Conservation (phyloP, 2,888 invertebrate genomes). For the Microctonus aethiopoides region DNA sequence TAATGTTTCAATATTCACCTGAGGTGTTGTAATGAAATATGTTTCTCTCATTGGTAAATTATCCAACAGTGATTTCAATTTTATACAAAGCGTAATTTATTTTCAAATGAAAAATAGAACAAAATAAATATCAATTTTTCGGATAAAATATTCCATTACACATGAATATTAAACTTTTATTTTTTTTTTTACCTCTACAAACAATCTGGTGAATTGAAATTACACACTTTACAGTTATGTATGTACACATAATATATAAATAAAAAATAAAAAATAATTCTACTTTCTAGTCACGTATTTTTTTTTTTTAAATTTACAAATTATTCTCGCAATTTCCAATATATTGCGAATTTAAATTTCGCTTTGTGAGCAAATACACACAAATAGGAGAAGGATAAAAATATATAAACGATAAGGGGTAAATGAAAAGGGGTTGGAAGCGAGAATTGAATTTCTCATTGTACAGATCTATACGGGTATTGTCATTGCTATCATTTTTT, state of each 20-base stretch:
- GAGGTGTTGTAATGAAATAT: no score
- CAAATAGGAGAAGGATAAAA: not conserved
- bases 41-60: no score
- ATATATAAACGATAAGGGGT: not conserved
- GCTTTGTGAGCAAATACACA: not conserved
- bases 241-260: not conserved
- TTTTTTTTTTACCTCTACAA: no score
- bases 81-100: not conserved
- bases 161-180: not conserved
- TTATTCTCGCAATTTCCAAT: not conserved
- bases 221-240: not conserved
- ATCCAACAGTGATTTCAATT: not conserved
- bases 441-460: not conserved
- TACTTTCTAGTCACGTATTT: not conserved
- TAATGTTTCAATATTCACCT: no score
- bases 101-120: not conserved
- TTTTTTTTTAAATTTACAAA: not conserved
- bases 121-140: not conserved
- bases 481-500: constrained; percentile 38
- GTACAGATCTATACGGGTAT: not conserved
- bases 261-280: not conserved
- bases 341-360: not conserved
- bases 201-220: not conserved
- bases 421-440: not conserved
- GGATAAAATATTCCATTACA: not conserved